Evolutionary conservation across 2,888 invertebrate species (phyloP), one percentile per base, ranked within the genome.

Genomic region (Pandemis cinnamomeana): DNA sequence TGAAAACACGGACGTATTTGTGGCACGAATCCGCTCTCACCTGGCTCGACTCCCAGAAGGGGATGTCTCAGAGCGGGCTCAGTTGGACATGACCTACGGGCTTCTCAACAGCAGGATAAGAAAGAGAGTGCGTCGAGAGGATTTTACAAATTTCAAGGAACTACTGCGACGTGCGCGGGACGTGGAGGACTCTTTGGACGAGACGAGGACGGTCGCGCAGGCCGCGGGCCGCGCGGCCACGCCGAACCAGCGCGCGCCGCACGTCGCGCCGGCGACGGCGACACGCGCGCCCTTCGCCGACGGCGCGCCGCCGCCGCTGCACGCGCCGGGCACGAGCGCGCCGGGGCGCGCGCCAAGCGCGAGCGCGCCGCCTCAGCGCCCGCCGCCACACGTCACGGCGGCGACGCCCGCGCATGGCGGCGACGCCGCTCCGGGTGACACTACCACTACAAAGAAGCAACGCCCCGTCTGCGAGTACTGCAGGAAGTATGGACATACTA

Each of bases 401-500:
- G 15, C 55, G 20, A 27, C 27, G 8, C 58, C 58, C 20, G 36
- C 20, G 4, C n/a, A 3, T 0, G 11, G 10, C 36, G 60, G 60
- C 36, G 36, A 27, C 27, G 27, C 60, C 27, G 10, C 60, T 11
- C 36, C 60, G 36, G 60, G n/a, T n/a, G n/a, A n/a, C n/a, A n/a
- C 5, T 36, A 11, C 2, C 36, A 36, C 60, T 15, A 7, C 11
- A 7, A 60, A 60, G 10, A 60, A 60, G 36, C 60, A 27, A 10
- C 60, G 60, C 11, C 36, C 36, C 27, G 11, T 36, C 60, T 60
- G 60, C 36, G 60, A 36, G 8, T 60, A 60, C 60, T 68, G 67
- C 58, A 68, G 36, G 36, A 55, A 46, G 15, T 68, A 41, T 36
- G 58, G 58, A n/a, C 67, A 68, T 20, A 58, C 58, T 42, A 55